phyloP scores from a whole-genome alignment of 2,797 vertebrate genomes.

The Cryptoprocta ferox region DNA sequence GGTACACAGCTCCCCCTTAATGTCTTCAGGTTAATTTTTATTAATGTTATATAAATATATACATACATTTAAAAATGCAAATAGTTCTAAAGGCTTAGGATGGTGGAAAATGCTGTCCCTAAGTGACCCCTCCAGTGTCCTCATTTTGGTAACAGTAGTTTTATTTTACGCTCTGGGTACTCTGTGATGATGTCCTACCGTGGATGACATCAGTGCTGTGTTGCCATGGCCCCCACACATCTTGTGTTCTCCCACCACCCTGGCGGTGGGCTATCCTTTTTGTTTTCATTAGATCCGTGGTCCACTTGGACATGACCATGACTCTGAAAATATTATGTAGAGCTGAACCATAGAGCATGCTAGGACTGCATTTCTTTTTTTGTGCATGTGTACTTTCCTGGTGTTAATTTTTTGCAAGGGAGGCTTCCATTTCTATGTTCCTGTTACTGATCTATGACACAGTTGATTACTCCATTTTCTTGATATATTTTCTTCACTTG shows the following conservation, averaged over 20 bases:
- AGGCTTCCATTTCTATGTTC: background rate
- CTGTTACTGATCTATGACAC: fast-evolving
- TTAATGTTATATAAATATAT: background rate
- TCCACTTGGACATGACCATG: background rate
- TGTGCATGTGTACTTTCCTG: background rate
- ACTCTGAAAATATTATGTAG: background rate
- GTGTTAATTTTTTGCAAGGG: background rate
- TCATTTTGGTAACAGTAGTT: background rate
- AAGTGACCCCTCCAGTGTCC: background rate
- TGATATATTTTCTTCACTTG: too few species aligned
- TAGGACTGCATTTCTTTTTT: background rate
- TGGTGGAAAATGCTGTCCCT: background rate
- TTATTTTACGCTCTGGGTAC: background rate
- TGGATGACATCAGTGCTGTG: background rate
- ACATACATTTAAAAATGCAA: background rate
- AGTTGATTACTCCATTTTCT: background rate
- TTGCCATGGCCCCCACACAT: fast-evolving
- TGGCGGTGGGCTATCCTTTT: fast-evolving
- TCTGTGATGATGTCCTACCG: fast-evolving
- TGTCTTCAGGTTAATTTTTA: background rate
- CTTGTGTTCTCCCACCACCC: background rate
- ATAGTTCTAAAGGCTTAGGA: background rate
- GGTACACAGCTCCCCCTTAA: background rate
- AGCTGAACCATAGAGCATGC: background rate
- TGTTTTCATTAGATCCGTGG: background rate